Evolutionary conservation across 2,113 vertebrate genomes (phyloP).

Genomic region (Archocentrus centrarchus): DNA sequence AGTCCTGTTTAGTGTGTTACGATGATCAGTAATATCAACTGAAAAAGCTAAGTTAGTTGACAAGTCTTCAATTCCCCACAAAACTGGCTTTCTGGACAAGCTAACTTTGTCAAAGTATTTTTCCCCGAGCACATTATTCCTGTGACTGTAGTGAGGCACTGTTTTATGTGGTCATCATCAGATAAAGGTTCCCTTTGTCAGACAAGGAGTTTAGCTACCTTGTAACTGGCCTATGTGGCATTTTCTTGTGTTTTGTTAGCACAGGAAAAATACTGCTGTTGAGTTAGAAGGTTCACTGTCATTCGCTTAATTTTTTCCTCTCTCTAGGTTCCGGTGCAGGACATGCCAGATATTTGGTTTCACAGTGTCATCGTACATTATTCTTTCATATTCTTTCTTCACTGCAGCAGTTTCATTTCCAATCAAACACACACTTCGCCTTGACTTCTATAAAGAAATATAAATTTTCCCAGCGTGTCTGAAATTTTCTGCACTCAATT

Average conservation of each 20-base stretch:
- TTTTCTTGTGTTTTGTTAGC: neutral
- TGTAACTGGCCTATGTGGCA: neutral
- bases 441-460: neutral
- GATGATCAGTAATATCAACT: too few relatives aligned
- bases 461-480: neutral
- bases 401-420: neutral
- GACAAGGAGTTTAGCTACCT: neutral
- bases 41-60: too few relatives aligned
- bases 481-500: constrained; percentile 8
- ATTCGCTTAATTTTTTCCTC: constrained; percentile 3
- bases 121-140: neutral
- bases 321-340: neutral
- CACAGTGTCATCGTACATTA: neutral
- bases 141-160: constrained; percentile 31
- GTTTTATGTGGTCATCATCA: constrained; percentile 45
- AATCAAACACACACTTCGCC: neutral
- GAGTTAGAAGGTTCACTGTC: constrained; percentile 14
- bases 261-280: constrained; percentile 23
- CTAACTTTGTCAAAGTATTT: constrained; percentile 40
- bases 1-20: too few relatives aligned
- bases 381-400: neutral
- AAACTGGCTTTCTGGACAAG: constrained; percentile 37
- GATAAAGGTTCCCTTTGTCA: constrained; percentile 1
- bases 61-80: too few relatives aligned
- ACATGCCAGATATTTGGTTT: neutral